These are phyloP conservation scores for Ichneumon xanthorius DNA, from an alignment of 2,888 invertebrate genomes.

Conservation along the genomic window DNA sequence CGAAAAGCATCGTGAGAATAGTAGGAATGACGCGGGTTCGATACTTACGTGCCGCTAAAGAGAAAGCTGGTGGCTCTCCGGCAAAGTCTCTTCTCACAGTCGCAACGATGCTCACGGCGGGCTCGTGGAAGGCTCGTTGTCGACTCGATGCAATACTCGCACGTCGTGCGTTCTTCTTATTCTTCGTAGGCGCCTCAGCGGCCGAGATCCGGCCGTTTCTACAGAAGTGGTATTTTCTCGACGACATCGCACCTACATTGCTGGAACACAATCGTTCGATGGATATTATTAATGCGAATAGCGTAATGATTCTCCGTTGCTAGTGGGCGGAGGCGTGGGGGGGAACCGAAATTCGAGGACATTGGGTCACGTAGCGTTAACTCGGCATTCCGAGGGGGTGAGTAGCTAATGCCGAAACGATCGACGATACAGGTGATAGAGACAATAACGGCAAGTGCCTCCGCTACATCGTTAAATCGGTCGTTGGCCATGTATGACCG, in stretches of 20 bases:
- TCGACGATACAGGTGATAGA: constrained; percentile 5
- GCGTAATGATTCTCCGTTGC: constrained; percentile 21
- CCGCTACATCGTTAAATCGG: background rate
- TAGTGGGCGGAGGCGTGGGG: background rate
- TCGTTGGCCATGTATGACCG: background rate
- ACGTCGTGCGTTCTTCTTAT: constrained; percentile 13
- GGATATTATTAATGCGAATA: constrained; percentile 10
- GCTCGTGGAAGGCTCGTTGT: constrained; percentile 35
- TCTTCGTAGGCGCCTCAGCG: background rate
- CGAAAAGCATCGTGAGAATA: constrained; percentile 25
- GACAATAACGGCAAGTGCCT: background rate
- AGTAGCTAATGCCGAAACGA: constrained; percentile 29
- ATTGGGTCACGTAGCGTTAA: constrained; percentile 37
- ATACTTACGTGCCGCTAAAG: constrained; percentile 45
- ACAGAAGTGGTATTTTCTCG: constrained; percentile 8
- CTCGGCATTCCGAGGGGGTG: constrained; percentile 16
- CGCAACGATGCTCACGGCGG: constrained; percentile 40
- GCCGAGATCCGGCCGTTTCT: constrained; percentile 9
- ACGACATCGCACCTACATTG: background rate
- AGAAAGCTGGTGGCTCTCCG: constrained; percentile 54
- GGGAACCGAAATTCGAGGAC: constrained; percentile 3
- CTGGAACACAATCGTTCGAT: constrained; percentile 4
- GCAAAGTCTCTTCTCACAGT: constrained; percentile 35
- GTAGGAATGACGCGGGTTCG: constrained; percentile 44
- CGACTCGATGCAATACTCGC: background rate